Conservation (phyloP, 2,797 vertebrate species). For the Phalloptychus januarius region DNA sequence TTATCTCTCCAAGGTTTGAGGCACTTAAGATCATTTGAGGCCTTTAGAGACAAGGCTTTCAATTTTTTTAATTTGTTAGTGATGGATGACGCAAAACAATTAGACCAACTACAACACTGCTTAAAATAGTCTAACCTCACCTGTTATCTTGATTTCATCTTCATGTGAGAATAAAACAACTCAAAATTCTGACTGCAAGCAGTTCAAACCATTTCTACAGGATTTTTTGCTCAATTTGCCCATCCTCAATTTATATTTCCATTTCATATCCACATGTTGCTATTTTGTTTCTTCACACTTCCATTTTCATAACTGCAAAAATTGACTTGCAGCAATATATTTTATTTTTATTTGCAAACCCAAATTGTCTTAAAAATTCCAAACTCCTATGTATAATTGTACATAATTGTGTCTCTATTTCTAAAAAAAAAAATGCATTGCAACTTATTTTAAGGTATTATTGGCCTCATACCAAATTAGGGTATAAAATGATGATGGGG, state of each 20-base stretch:
- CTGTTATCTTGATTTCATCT: background rate
- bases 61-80: background rate
- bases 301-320: background rate
- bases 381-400: background rate
- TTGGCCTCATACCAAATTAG: background rate
- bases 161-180: background rate
- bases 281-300: background rate
- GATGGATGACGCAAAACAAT: background rate
- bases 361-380: background rate
- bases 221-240: background rate
- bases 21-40: background rate
- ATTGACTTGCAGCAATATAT: background rate
- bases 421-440: background rate
- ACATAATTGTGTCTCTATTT: background rate
- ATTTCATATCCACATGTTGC: background rate
- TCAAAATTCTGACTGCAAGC: background rate
- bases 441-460: background rate
- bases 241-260: background rate
- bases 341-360: background rate
- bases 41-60: background rate
- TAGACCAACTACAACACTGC: background rate
- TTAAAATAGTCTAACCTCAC: background rate
- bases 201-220: background rate
- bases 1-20: conserved; percentile 22
- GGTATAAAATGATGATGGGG: background rate